These are phyloP conservation scores for Neomonachus schauinslandi DNA, from an alignment of 2,113 vertebrate species.

Conservation along the genomic window DNA sequence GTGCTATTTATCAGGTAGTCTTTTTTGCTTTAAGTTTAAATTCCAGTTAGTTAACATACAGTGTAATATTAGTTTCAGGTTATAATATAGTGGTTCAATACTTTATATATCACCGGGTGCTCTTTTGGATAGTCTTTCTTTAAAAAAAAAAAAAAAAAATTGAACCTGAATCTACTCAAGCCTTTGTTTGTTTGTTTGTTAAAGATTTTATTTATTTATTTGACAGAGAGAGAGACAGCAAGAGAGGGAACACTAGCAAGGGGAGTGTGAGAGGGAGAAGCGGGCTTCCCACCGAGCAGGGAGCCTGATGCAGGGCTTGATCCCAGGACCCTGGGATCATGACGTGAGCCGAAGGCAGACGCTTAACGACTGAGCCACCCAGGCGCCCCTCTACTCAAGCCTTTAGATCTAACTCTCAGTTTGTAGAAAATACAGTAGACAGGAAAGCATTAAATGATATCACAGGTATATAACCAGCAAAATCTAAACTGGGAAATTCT, in stretches of 20 bases:
- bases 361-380: no score
- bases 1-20: background rate
- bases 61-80: background rate
- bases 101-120: background rate
- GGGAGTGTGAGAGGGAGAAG: no score
- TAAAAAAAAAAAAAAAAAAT: background rate
- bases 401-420: background rate
- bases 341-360: no score
- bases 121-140: background rate
- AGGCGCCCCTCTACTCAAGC: background rate
- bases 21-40: background rate
- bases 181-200: background rate
- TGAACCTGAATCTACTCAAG: background rate
- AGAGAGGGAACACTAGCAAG: no score
- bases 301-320: no score
- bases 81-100: background rate
- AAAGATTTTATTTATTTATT: no score
- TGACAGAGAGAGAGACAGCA: no score
- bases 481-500: background rate
- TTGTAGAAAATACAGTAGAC: background rate
- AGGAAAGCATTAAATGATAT: constrained; percentile 12
- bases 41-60: background rate
- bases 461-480: constrained; percentile 7
- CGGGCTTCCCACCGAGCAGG: no score
- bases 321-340: no score